Base-by-base conservation (phyloP, 2,888 invertebrate genomes). In the Chaitophorus viminalis region DNA sequence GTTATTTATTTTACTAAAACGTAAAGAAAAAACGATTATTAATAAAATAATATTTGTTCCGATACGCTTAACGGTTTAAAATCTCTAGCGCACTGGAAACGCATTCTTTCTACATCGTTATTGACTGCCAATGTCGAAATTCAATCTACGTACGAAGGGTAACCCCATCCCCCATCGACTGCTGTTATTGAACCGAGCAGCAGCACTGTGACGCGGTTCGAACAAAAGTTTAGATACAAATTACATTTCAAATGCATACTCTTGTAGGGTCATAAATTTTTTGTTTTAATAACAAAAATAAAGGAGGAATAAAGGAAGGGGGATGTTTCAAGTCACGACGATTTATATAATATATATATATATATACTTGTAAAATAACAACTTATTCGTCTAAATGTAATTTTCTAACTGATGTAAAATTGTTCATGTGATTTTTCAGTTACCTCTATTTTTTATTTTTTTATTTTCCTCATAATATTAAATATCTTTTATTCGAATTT, bases 281-380 rank as follows among this genome's bases (percentile, higher is more conserved):
- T 65, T 29, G 46, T 81, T 81, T 81, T 81, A 81, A 81, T 81
- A 31, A 81, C 46, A 14, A 46, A 46, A 5, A 36, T 25, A 77
- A 77, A 9, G 9, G 11, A 9, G 11, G 11, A 9, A 46, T 1
- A 4, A 9, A 1, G 46, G 9, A 9, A 5, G 8, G 36, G 36
- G 36, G 46, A 9, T 46, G 6, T 46, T 46, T 46, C 46, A 46
- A 46, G 46, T 46, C 1, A 46, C 46, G 5, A 36, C 36, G 36
- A 36, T 36, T 36, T 36, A 36, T 36, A 36, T 36, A n/a, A n/a
- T n/a, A n/a, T 39, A 6, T 39, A 5, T 39, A 39, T 6, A 39
- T 5, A 6, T 39, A 5, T 39, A 39, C 36, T 39, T 39, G 36
- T 39, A 39, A 39, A 39, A 39, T 39, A 39, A 39, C 36, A 39